phyloP scores from a whole-genome alignment of 2,888 invertebrate genomes.

The Dynastes maya region DNA sequence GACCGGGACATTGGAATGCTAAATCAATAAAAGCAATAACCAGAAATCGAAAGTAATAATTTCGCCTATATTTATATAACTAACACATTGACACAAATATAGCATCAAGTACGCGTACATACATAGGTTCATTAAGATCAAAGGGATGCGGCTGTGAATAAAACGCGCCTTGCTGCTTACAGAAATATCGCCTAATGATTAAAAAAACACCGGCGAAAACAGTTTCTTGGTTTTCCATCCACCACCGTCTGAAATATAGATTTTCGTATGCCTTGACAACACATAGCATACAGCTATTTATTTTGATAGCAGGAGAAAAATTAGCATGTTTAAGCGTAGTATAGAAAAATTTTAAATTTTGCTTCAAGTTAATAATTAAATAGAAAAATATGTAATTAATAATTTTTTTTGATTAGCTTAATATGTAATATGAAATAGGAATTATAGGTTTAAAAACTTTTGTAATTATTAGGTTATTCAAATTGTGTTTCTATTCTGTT shows the following conservation, averaged over 20 bases:
- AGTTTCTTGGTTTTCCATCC: conserved; percentile 33
- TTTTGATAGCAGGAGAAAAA: no score
- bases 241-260: neutral
- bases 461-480: no score
- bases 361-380: no score
- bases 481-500: no score
- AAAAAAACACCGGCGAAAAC: neutral
- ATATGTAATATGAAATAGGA: no score
- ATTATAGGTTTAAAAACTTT: no score
- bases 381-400: no score
- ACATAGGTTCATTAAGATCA: neutral
- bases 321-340: no score
- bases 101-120: neutral
- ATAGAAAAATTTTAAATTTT: no score
- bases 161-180: neutral
- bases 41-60: conserved; percentile 42
- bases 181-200: neutral
- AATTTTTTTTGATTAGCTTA: no score
- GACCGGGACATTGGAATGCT: conserved; percentile 20
- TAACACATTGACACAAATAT: conserved; percentile 17
- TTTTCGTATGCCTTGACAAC: conserved; percentile 14
- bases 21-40: conserved; percentile 37
- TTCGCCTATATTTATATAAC: conserved; percentile 16
- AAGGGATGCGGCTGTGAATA: conserved; percentile 1
- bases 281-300: neutral